Evolutionary conservation across 2,888 invertebrate species (phyloP), one percentile per base, ranked within the genome.

Genomic region (Digitonthophagus gazella): DNA sequence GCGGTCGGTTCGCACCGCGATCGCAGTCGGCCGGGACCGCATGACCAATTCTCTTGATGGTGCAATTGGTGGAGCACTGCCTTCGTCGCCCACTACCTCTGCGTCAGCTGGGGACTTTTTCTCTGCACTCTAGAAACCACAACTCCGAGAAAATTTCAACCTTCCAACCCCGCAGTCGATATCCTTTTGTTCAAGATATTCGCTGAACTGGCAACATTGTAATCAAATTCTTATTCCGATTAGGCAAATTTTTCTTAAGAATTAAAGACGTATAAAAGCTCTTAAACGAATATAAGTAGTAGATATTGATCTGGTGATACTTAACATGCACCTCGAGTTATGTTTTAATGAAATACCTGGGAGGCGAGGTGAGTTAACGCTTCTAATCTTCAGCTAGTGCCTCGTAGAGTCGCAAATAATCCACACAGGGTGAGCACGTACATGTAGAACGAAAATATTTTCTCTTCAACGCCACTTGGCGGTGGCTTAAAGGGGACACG

Each of bases 391-490:
- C 28, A 44, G 28, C 8, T 44, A 44, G 28, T 44, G 11, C 2
- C 28, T 8, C 11, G 11, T 1, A 44, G 11, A 11, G 28, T 44
- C 28, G 28, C 28, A 44, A 44, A 44, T 11, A 44, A 44, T 44
- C 28, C 28, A 44, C 6, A 44, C 28, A 44, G 28, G 28, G 28
- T 44, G 28, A 44, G 28, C 28, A 44, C 28, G 28, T 44, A 44
- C 28, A 44, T 44, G 28, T 44, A 44, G 28, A 44, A 44, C 11
- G 28, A 44, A 44, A 44, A 66, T 65, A 63, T 68, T 68, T 71
- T 63, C 68, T 68, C 66, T 71, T 69, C 58, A 69, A 55, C 54
- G 64, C 57, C 44, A 44, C 28, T 44, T 44, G 28, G 28, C 28
- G 28, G 19, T 18, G 18, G 61, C 18, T 61, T 61, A 14, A 19